Evolutionary conservation across 2,888 invertebrate genomes (phyloP).

Genomic region (Polydrusus pterygomalis): DNA sequence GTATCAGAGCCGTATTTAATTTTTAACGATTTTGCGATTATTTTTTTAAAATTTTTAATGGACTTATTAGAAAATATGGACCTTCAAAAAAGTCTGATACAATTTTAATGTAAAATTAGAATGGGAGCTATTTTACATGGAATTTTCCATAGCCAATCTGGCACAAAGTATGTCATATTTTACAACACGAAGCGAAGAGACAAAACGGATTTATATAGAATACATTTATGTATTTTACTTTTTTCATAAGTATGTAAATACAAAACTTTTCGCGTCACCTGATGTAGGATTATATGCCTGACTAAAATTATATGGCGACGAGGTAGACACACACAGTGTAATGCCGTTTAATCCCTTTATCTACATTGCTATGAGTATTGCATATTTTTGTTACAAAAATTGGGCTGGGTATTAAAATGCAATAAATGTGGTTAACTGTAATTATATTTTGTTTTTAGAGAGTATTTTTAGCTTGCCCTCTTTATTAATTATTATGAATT

Average conservation of each 20-base stretch:
- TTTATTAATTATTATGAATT: no score
- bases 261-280: slow-evolving; percentile 28
- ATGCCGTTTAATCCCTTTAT: slow-evolving; percentile 38
- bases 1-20: no score
- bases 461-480: no score
- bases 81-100: no score
- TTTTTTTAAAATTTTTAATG: no score
- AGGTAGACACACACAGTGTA: slow-evolving; percentile 25
- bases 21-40: no score
- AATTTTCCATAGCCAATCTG: not conserved
- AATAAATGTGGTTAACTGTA: not conserved
- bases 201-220: not conserved
- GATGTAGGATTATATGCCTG: slow-evolving; percentile 8
- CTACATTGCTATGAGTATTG: slow-evolving; percentile 30
- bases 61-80: no score
- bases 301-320: slow-evolving; percentile 26
- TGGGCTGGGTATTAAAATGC: slow-evolving; percentile 3
- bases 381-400: slow-evolving; percentile 28
- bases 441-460: not conserved
- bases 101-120: no score
- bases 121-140: no score
- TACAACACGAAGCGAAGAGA: not conserved
- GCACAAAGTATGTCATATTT: not conserved
- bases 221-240: not conserved
- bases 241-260: slow-evolving; percentile 2